phyloP scores from a whole-genome alignment of 1,140 invertebrate genomes.

The Brachionus paranguensis region DNA sequence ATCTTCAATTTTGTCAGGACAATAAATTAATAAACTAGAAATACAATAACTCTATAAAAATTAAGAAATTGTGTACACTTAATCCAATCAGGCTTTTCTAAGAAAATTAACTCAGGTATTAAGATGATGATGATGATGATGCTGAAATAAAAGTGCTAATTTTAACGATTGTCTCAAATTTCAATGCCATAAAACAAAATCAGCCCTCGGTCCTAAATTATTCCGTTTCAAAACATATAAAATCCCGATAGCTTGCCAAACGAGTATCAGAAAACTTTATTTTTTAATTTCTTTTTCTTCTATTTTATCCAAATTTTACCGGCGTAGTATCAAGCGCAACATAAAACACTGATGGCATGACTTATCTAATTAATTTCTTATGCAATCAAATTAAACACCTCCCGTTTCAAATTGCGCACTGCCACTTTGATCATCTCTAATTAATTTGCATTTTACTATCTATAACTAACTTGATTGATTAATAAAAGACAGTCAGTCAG shows the following conservation, averaged over 20 bases:
- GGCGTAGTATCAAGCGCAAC: neutral
- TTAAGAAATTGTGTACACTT: neutral
- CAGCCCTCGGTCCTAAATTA: neutral
- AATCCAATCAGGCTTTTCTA: neutral
- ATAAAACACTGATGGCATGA: conserved; percentile 2
- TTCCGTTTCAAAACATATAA: neutral
- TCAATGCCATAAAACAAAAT: conserved; percentile 31
- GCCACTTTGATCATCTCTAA: neutral
- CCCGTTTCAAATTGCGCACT: conserved; percentile 24
- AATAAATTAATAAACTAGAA: conserved; percentile 23
- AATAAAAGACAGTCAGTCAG: conserved; percentile 33
- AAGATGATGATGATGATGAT: neutral
- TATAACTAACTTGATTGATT: conserved; percentile 36
- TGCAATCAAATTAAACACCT: conserved; percentile 33
- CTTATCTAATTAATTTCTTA: conserved; percentile 39
- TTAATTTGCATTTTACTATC: conserved; percentile 39
- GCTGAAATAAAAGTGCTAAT: neutral
- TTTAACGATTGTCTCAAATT: neutral
- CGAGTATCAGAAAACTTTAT: neutral
- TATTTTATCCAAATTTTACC: neutral
- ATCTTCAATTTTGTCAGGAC: neutral
- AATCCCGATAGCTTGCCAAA: neutral
- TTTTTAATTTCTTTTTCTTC: neutral
- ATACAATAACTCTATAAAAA: conserved; percentile 31
- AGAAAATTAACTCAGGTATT: conserved; percentile 10